Base-by-base conservation (phyloP, 2,797 vertebrate genomes). In the Pseudochirops cupreus region DNA sequence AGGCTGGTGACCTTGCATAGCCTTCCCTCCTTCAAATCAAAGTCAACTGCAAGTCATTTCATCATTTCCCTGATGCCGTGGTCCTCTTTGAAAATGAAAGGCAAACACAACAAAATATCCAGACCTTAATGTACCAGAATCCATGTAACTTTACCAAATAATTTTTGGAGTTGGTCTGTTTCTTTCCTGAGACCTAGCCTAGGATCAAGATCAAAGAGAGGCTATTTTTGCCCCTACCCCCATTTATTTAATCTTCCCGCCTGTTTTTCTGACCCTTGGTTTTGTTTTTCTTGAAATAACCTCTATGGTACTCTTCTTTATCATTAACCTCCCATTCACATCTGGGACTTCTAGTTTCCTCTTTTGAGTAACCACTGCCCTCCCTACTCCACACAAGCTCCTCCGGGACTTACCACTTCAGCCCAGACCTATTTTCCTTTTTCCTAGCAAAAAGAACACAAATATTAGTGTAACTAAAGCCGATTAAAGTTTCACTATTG, bases 381-480 rank as follows among this genome's bases (percentile, higher is more conserved):
- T 46, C n/a, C 18, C 18, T 24, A 21, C 67, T 82, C n/a, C 18
- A 82, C n/a, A 31, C n/a, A 39, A 39, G 12, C 39, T 33, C 52
- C 62, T 89, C 10, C 3, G 26, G 58, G 18, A 39, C 14, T 50
- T 55, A 46, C 4, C 33, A 87, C 29, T 91, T 90, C 46, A 28
- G 21, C 26, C 39, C 56, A 39, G 39, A 67, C 46, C 39, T 33
- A 5, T 28, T 26, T 18, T 21, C 56, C 31, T 21, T 55, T 39
- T 50, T 57, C 67, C 57, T 57, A 62, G 52, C 50, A 24, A n/a
- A 46, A n/a, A 57, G 28, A 18, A 13, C 56, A 39, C 67, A 21
- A 74, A 74, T 39, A 93, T 92, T n/a, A 89, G 28, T 33, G 91
- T 87, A 53, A 54, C 53, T 62, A 89, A 62, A 93, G 91, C 3